Base-by-base conservation (phyloP, 2,888 invertebrate genomes). In the Ormyrus nitidulus region DNA sequence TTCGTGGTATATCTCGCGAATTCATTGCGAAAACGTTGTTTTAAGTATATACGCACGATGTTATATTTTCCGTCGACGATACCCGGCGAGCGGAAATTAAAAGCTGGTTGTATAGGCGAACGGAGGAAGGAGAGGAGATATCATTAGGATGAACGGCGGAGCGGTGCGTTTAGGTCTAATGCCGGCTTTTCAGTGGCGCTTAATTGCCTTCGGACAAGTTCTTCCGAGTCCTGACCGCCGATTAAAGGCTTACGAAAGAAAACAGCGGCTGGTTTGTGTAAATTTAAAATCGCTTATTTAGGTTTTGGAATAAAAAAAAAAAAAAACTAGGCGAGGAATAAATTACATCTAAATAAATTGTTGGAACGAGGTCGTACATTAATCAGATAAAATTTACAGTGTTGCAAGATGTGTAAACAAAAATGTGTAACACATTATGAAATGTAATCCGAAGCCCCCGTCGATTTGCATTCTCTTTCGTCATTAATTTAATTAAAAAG, bases 1-100 rank as follows among this genome's bases (percentile, higher is more conserved):
- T 80, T 80, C 58, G 19, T 2, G 19, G 46, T 48, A 69, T 73
- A 69, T 73, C 62, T 5, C 48, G 46, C 48, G 53, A 11, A 77
- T 77, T 73, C 34, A 69, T 72, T 68, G 73, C 72, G 68, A 73
- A 77, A 80, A 69, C 72, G 62, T 76, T 80, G 65, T 72, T 77
- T 77, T 77, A 77, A 77, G 66, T 44, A 72, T 19, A 19, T 19
- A 19, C 19, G 19, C 72, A 76, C 76, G 61, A 76, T 68, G 66
- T 66, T 76, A 34, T 3, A 80, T 80, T 80, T 80, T 70, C 66
- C 74, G 34, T 34, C 34, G 34, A 34, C 34, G 71, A 77, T 77
- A 72, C 72, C 64, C 54, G 5, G 61, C 13, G n/a, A 13, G 34
- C 10, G 6, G 11, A 51, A 34, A 51, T 49, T 13, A 61, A 51